phyloP scores from a whole-genome alignment of 2,797 vertebrate genomes.

The Cossypha heuglini region DNA sequence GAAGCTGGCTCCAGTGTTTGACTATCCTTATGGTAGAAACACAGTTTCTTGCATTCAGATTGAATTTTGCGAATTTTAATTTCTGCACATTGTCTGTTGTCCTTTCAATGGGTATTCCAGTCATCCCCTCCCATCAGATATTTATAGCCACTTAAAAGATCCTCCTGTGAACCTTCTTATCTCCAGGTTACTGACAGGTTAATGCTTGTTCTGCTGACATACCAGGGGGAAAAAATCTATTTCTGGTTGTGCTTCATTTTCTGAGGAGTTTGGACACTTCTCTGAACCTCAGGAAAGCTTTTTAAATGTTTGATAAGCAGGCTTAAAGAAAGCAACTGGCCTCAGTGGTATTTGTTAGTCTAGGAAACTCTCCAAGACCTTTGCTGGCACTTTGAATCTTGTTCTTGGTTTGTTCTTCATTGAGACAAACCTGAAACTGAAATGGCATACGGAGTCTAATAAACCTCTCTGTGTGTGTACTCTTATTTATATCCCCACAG shows the following conservation, averaged over 20 bases:
- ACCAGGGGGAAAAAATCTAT: neutral
- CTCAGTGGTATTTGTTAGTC: neutral
- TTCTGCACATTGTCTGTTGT: neutral
- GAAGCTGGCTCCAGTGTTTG: neutral
- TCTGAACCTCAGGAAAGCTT: neutral
- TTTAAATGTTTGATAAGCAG: neutral
- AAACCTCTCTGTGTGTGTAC: neutral
- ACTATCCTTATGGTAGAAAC: neutral
- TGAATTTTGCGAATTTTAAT: neutral
- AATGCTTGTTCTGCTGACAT: neutral
- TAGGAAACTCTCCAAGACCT: neutral
- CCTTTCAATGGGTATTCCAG: neutral
- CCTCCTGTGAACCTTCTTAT: neutral
- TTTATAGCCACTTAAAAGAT: neutral
- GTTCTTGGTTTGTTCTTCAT: neutral
- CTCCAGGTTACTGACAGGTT: neutral
- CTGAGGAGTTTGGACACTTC: neutral
- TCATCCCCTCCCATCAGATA: neutral
- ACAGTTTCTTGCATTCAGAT: neutral
- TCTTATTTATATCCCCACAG: neutral
- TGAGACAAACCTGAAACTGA: neutral
- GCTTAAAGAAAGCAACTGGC: neutral
- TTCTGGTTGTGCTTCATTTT: neutral
- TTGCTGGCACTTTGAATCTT: neutral
- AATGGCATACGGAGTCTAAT: neutral